Base-by-base conservation (phyloP, 2,888 invertebrate genomes). In the Malacosoma neustria region DNA sequence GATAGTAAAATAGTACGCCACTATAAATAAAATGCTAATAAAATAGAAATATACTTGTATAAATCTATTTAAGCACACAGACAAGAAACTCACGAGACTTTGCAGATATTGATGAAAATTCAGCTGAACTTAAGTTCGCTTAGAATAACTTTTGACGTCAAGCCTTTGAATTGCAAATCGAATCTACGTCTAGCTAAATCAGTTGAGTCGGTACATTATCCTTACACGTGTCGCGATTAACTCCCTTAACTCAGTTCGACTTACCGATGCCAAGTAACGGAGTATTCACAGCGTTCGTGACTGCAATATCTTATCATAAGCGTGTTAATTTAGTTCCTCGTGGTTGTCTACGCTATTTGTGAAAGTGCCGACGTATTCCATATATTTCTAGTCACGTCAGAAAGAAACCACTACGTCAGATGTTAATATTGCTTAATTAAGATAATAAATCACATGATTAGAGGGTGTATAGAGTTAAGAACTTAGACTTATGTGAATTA, bases 211-310 rank as follows among this genome's bases (percentile, higher is more conserved):
- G 48, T 53, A 57, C 57, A 63, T 68, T 61, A 63, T 57, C 56
- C 57, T 44, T 49, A 69, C 72, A 69, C 70, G 71, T 71, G 69
- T 71, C 49, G 42, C 61, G 69, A 71, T 75, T 75, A 76, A 63
- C 61, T 63, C 61, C 48, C 60, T 61, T 61, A 67, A 64, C 60
- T 67, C 55, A 56, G 54, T 62, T 57, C 54, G 49, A 55, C 55
- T 63, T 56, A 47, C 54, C 57, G 52, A 53, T 49, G 51, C 43
- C 33, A 43, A 44, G 42, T 43, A 39, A 41, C 41, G 42, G 42
- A 49, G 50, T 50, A 49, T 51, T 46, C 46, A 45, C 32, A 33
- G 31, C 33, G 45, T 37, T 44, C 54, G 54, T 54, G 52, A 51
- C 51, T 46, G 38, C 46, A 54, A 54, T 55, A 43, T 54, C 45